Evolutionary conservation across 2,888 invertebrate species (phyloP), one percentile per base, ranked within the genome.

Genomic region (Lasioglossum morio): DNA sequence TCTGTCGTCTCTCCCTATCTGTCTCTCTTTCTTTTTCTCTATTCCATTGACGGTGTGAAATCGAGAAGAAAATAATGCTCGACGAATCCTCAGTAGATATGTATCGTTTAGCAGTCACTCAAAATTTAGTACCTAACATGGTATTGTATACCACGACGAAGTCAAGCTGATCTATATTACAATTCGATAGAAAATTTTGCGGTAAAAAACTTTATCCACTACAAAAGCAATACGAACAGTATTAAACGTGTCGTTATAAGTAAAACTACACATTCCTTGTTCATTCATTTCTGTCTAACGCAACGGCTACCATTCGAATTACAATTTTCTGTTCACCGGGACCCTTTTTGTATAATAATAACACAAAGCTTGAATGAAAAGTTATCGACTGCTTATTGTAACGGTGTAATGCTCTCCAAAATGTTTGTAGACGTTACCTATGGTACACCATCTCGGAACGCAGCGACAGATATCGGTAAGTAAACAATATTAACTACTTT

Each of bases 261-360:
- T 80, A 53, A 73, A 46, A 19, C n/a, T 66, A 53, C 46, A 73
- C 53, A 80, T 69, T 19, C 19, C 40, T 66, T 80, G 80, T 46
- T 40, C 69, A 66, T 40, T 72, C 57, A 48, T 27, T 57, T 66
- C 27, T 60, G 60, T 27, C 27, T 60, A 14, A 60, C 60, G 27
- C 27, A 60, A 60, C 60, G 27, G 27, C 60, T n/a, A 60, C 27
- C 60, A n/a, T 27, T 60, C n/a, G 14, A 60, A 27, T 27, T 27
- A 27, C 5, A 60, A 12, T 14, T 60, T 12, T 60, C 60, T 60
- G 27, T 7, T 40, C 43, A 66, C 5, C 16, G 16, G 12, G 60
- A 60, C 27, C 27, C 4, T 66, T 66, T 19, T 34, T 34, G 30
- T 34, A 30, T 8, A 53, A 53, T 53, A 53, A 53, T 16, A 66